A percentile compares a stretch with the other conserved stretches of the same genome.
Conservation (phyloP, 2,113 vertebrate genomes). For the Octodon degus region DNA sequence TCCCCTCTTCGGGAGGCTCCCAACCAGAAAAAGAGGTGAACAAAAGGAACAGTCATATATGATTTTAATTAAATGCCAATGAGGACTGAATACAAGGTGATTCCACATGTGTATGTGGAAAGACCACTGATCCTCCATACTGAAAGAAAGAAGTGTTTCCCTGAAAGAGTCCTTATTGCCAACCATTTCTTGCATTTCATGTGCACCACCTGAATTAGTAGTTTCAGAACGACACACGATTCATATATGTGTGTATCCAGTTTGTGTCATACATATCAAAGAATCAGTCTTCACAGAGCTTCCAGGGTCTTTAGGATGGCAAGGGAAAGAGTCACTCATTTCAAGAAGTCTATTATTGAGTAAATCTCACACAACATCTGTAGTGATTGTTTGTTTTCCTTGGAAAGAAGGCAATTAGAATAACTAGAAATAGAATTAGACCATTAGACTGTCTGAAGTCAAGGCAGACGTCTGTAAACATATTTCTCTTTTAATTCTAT, state of each 20-base stretch:
- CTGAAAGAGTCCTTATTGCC: neutral
- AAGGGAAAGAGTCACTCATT: neutral
- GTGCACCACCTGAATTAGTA: neutral
- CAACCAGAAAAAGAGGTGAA: neutral
- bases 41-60: neutral
- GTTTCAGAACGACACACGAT: neutral
- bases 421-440: neutral
- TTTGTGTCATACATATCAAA: neutral
- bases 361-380: neutral
- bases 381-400: neutral
- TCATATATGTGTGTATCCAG: neutral
- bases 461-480: neutral
- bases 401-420: neutral
- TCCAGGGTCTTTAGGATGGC: neutral
- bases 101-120: neutral
- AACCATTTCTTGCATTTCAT: neutral
- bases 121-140: neutral
- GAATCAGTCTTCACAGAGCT: neutral
- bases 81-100: neutral
- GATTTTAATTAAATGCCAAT: slow-evolving; percentile 20
- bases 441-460: neutral
- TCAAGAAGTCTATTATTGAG: neutral
- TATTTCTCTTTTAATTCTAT: neutral
- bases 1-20: neutral
- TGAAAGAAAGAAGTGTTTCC: neutral